Base-by-base conservation (phyloP, 2,113 vertebrate genomes). In the Mesoclemmys tuberculata region DNA sequence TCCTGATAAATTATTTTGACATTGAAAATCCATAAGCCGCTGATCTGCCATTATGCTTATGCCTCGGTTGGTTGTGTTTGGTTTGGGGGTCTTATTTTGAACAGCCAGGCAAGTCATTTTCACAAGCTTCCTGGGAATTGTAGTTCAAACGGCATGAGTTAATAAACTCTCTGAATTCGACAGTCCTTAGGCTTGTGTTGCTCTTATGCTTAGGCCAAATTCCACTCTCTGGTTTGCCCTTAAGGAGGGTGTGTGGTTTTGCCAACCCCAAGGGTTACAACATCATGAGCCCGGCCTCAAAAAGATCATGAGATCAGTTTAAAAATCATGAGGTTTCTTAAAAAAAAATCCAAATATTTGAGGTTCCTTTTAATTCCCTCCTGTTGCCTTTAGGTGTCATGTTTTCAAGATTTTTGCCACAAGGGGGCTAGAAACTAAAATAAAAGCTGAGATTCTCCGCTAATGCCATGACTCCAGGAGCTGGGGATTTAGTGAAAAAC, bases 1-100 rank as follows among this genome's bases (percentile, higher is more conserved):
- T 84, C 94, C 54, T 51, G 94, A 93, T 90, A 86, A 88, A 86
- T 96, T 97, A 64, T 95, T 95, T 77, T 92, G 93, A 92, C 81
- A 3, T 46, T 71, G 90, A 58, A 81, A 94, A 92, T 93, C 90
- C 48, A 2, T 93, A 97, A 87, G 0, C 0, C 2, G 1, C 82
- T 6, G 1, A 41, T 82, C 35, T 88, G 61, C 93, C 87, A 19
- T 49, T 2, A 2, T 1, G 0, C 84, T 87, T 89, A 71, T 0
- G 0, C 56, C 80, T 78, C 27, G 10, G 46, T 12, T 56, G 41
- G 41, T 29, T 46, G 74, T 49, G 74, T 35, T 27, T 79, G 18
- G 9, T 80, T 93, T 90, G 82, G 58, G 44, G 55, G 41, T 44
- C 71, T 52, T 52, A 85, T 92, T 89, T 79, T 41, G 31, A 84